Percentiles rank a stretch among this genome's conserved stretches.
These are phyloP conservation scores for Pseudoatta argentina DNA, from an alignment of 1,140 invertebrate genomes.

Conservation along the genomic window DNA sequence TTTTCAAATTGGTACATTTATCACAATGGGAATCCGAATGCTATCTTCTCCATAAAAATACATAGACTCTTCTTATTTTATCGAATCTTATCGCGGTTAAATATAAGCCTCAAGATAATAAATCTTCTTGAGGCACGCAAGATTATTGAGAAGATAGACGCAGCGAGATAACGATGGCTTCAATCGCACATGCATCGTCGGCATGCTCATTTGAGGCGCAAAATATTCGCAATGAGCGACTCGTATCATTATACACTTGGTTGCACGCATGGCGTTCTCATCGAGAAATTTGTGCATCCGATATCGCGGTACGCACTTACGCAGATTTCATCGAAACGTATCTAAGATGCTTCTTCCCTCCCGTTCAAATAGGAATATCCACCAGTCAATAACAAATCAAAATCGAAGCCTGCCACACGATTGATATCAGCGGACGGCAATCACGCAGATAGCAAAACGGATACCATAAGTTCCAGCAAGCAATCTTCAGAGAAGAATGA, in stretches of 20 bases:
- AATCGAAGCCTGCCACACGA: conserved; percentile 82
- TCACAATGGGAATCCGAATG: neutral
- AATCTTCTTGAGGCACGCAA: conserved; percentile 9
- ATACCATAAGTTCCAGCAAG: conserved; percentile 82
- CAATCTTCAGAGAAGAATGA: conserved; percentile 84
- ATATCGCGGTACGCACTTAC: neutral
- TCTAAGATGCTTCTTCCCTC: conserved; percentile 7
- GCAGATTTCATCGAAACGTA: neutral
- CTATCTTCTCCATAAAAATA: conserved; percentile 37
- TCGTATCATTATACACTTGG: conserved; percentile 54
- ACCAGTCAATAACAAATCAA: conserved; percentile 87
- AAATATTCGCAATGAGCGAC: neutral
- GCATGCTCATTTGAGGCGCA: conserved; percentile 27
- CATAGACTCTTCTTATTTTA: neutral
- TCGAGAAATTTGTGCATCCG: conserved; percentile 23
- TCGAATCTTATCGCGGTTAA: neutral
- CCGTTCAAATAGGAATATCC: conserved; percentile 85
- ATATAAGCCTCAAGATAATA: neutral
- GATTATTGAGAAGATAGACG: conserved; percentile 36
- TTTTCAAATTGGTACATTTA: conserved; percentile 2
- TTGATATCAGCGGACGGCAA: conserved; percentile 84
- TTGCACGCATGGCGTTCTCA: conserved; percentile 63
- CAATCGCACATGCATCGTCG: conserved; percentile 37
- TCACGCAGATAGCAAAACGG: conserved; percentile 82
- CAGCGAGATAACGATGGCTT: conserved; percentile 1